phyloP scores from a whole-genome alignment of 2,888 invertebrate genomes.

The Xestia xanthographa region DNA sequence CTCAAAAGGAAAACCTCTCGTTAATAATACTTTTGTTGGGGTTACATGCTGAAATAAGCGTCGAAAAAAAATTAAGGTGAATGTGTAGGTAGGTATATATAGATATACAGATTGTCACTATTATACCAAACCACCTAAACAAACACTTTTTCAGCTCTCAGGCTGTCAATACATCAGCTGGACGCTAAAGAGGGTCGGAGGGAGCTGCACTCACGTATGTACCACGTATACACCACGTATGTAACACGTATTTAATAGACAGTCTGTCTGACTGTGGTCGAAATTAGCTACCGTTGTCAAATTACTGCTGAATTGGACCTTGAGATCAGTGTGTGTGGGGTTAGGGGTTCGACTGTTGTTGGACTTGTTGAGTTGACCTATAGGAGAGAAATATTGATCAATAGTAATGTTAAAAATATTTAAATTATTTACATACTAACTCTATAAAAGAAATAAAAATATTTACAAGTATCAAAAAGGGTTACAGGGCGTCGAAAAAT shows the following conservation, averaged over 20 bases:
- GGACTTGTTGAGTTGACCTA: background rate
- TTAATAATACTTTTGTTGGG: too few relatives aligned
- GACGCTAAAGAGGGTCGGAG: conserved; percentile 56
- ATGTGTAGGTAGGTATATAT: too few relatives aligned
- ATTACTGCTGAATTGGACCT: conserved; percentile 42
- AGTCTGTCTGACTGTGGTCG: conserved; percentile 46
- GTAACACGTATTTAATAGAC: conserved; percentile 54
- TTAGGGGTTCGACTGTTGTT: background rate
- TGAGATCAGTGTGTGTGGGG: background rate
- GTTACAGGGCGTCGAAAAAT: too few relatives aligned
- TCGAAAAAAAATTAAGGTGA: too few relatives aligned
- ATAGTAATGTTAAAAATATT: background rate
- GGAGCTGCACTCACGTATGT: conserved; percentile 49
- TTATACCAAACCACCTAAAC: background rate
- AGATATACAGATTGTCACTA: too few relatives aligned
- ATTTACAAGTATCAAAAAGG: too few relatives aligned
- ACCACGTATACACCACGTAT: conserved; percentile 11
- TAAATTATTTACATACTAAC: too few relatives aligned
- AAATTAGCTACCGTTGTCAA: conserved; percentile 64
- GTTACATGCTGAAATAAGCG: too few relatives aligned
- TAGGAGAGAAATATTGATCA: background rate
- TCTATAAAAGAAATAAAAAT: too few relatives aligned
- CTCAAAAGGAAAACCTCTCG: too few relatives aligned
- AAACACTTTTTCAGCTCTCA: conserved; percentile 17
- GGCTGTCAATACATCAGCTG: conserved; percentile 50